Base-by-base conservation (phyloP, 2,113 vertebrate genomes). In the Periophthalmus modestus region DNA sequence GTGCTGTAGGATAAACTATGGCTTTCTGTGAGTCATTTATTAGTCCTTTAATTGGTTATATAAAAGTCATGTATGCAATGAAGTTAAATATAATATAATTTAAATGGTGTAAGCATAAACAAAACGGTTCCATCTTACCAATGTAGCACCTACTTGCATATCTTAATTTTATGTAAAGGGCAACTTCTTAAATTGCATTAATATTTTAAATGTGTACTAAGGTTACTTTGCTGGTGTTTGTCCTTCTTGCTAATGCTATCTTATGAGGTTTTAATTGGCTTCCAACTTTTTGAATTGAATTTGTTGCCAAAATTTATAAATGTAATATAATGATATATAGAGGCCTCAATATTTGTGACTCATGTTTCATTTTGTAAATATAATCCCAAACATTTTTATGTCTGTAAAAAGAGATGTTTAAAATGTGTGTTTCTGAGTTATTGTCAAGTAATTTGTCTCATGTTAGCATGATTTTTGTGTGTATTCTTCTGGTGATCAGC, bases 321-420 rank as follows among this genome's bases (percentile, higher is more conserved):
- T 80, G 58, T 75, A 59, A 66, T 70, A 73, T 52, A 65, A 36
- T 63, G 21, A 43, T 67, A 73, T 69, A 71, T 83, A 66, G 54
- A 71, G 66, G 70, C 72, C 72, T 74, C 69, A 74, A 65, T 73
- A 71, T 73, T 63, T 86, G 88, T 90, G 79, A 88, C 67, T 72
- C 80, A 76, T 90, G 84, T 88, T 85, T 80, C 85, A 67, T 88
- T 84, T 69, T 92, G 89, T 92, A 92, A 89, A 92, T 92, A 91
- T 88, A 82, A 86, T 77, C 71, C 58, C 71, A 88, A 47, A 91
- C 85, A 87, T 92, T 92, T 91, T 87, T 92, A 91, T 87, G 87
- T 88, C 82, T 69, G 59, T 85, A 39, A 88, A 80, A 63, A 85
- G 75, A 73, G 43, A 55, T 85, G 76, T 74, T 77, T 84, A 73